Percentiles rank a stretch among this genome's conserved stretches.
Conservation (phyloP, 2,797 vertebrate genomes). For the Periparus ater region DNA sequence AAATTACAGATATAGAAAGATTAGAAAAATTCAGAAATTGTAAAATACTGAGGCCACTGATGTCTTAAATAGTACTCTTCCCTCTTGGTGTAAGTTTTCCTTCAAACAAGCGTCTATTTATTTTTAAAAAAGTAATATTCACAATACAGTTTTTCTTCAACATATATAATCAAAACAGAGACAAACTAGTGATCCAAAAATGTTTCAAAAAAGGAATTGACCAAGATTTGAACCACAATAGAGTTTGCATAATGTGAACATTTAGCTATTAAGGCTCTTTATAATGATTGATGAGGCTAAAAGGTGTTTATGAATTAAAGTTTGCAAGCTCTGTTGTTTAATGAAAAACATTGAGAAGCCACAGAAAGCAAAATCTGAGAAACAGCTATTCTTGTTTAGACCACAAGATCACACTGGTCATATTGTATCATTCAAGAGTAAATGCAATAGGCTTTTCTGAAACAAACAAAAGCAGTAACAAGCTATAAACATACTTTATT, state of each 20-base stretch:
- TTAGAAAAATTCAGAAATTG: neutral
- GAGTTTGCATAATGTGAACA: conserved; percentile 10
- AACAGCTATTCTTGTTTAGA: conserved; percentile 57
- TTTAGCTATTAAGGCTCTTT: conserved; percentile 46
- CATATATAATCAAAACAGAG: conserved; percentile 52
- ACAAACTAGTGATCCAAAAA: conserved; percentile 44
- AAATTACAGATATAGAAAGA: neutral
- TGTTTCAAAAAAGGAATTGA: neutral
- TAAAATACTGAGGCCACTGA: neutral
- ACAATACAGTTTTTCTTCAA: conserved; percentile 26
- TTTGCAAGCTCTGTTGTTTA: conserved; percentile 48
- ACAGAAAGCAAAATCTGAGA: conserved; percentile 19
- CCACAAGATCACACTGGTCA: conserved; percentile 47
- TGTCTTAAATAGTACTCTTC: conserved; percentile 11
- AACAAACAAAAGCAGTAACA: conserved; percentile 58
- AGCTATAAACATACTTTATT: conserved; percentile 59
- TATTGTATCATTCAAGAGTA: conserved; percentile 65
- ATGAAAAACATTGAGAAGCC: conserved; percentile 39
- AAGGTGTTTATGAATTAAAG: conserved; percentile 35
- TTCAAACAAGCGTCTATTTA: conserved; percentile 6
- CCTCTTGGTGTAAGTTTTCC: conserved; percentile 20
- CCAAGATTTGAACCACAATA: conserved; percentile 11
- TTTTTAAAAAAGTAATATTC: neutral
- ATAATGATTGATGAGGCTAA: conserved; percentile 48
- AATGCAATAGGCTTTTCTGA: conserved; percentile 51